Evolutionary conservation across 2,888 invertebrate genomes (phyloP).

Genomic region (Leptinotarsa tumamoca): DNA sequence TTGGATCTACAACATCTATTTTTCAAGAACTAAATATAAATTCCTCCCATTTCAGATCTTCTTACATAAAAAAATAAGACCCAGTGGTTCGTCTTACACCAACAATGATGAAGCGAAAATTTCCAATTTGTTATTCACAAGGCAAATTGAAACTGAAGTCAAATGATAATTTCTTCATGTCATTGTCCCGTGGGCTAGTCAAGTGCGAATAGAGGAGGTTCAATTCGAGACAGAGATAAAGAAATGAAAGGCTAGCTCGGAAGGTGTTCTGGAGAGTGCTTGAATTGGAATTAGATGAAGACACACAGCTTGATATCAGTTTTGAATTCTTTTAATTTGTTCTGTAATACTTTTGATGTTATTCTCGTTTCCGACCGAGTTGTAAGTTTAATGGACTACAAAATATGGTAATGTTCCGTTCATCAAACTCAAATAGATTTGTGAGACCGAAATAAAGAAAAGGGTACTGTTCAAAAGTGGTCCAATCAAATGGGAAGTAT

Average conservation of each 20-base stretch:
- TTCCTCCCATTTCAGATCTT: conserved; percentile 29
- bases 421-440: too few species aligned
- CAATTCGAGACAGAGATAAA: background rate
- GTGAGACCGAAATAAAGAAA: too few species aligned
- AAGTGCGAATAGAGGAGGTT: conserved; percentile 20
- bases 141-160: conserved; percentile 45
- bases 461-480: too few species aligned
- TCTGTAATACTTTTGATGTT: conserved; percentile 6
- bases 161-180: conserved; percentile 22
- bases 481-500: too few species aligned
- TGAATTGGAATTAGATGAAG: conserved; percentile 19
- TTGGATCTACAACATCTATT: background rate
- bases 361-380: background rate
- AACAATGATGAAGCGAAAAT: conserved; percentile 46
- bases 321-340: conserved; percentile 9
- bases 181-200: conserved; percentile 25
- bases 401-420: background rate
- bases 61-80: conserved; percentile 20
- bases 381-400: background rate
- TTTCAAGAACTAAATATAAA: conserved; percentile 6
- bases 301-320: conserved; percentile 17
- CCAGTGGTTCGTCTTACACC: conserved; percentile 39
- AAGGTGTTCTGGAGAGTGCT: conserved; percentile 15
- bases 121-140: conserved; percentile 47
- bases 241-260: background rate